Evolutionary conservation across 2,113 vertebrate genomes (phyloP).

Genomic region (Cathartes aura): DNA sequence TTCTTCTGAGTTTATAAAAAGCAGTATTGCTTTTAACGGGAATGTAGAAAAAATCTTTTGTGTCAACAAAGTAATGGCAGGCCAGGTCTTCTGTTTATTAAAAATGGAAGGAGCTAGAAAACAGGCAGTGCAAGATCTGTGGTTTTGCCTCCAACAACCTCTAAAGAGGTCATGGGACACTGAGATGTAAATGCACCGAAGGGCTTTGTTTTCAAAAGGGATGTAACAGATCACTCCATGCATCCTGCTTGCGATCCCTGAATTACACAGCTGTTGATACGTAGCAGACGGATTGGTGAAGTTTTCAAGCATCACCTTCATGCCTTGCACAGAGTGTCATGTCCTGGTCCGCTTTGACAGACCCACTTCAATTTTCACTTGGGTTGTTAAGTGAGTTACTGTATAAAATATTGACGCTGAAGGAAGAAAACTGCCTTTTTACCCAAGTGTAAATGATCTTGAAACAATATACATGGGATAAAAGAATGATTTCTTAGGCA

Average conservation of each 20-base stretch:
- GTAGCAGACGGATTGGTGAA: not conserved
- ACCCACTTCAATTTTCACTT: not conserved
- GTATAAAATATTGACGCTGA: constrained; percentile 30
- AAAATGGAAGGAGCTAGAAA: not conserved
- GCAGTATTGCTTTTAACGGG: not conserved
- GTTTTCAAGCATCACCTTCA: not conserved
- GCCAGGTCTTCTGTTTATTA: not conserved
- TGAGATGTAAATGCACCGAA: not conserved
- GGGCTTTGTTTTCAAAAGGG: not conserved
- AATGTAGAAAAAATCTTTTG: not conserved
- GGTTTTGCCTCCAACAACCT: not conserved
- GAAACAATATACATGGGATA: constrained; percentile 54
- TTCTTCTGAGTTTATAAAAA: not conserved
- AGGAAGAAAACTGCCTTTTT: constrained; percentile 30
- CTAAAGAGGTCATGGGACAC: not conserved
- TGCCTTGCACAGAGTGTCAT: not conserved
- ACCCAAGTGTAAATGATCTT: constrained; percentile 51
- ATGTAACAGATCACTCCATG: not conserved
- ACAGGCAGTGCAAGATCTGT: not conserved
- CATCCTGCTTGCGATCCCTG: not conserved
- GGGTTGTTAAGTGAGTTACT: constrained; percentile 2
- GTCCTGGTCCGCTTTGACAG: not conserved
- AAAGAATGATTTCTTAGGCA: constrained; percentile 11
- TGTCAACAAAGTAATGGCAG: not conserved
- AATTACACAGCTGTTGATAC: not conserved